Percentiles rank a stretch among this genome's conserved stretches.
Conservation (phyloP, 1,140 invertebrate genomes). For the Hetaerina americana region DNA sequence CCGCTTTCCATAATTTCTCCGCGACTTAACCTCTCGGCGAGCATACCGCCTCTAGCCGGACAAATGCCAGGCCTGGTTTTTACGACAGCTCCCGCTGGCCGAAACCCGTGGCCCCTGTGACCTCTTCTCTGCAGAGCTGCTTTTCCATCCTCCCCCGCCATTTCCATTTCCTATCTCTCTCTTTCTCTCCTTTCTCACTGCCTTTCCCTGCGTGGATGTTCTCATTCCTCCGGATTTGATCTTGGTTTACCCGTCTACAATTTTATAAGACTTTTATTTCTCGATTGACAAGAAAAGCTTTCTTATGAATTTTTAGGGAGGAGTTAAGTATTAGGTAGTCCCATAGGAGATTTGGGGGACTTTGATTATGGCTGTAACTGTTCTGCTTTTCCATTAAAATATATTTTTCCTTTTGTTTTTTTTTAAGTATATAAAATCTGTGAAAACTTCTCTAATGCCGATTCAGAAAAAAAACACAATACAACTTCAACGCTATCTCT, state of each 20-base stretch:
- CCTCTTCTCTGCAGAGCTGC: not conserved
- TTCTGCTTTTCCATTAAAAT: too few species aligned
- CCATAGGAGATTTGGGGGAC: too few species aligned
- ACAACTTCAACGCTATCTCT: too few species aligned
- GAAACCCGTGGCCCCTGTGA: not conserved
- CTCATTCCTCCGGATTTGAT: not conserved
- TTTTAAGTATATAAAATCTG: too few species aligned
- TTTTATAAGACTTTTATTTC: too few species aligned
- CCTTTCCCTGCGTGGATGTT: not conserved
- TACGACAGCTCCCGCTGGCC: not conserved
- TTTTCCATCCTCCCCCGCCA: not conserved
- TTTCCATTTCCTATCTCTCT: not conserved
- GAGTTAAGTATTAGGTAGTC: too few species aligned
- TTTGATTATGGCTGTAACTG: too few species aligned
- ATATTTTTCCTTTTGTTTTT: too few species aligned
- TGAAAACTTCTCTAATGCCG: too few species aligned
- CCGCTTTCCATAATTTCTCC: not conserved
- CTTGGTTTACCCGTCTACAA: not conserved
- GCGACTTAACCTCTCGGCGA: not conserved
- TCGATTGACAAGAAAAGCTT: too few species aligned
- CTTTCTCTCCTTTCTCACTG: not conserved
- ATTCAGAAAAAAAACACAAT: too few species aligned
- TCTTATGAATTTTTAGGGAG: too few species aligned
- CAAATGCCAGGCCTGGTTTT: not conserved
- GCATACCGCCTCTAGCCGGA: not conserved